These are phyloP conservation scores for Melanotaenia boesemani DNA, from an alignment of 2,797 vertebrate genomes.

Conservation along the genomic window DNA sequence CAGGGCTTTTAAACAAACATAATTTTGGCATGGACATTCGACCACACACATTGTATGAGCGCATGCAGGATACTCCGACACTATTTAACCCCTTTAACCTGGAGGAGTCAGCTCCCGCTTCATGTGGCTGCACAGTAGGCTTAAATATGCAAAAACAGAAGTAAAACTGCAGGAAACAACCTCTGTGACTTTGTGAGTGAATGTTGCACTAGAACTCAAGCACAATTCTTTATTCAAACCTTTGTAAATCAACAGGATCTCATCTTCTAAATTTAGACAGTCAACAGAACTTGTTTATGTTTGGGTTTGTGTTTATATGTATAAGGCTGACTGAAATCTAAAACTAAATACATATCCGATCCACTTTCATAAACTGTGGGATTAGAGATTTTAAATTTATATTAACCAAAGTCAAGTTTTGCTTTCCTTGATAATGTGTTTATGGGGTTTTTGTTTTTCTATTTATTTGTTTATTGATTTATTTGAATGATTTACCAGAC, in stretches of 20 bases:
- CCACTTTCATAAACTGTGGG: background rate
- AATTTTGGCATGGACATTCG: constrained; percentile 2
- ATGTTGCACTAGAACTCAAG: background rate
- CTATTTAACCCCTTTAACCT: constrained; percentile 4
- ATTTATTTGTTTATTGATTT: background rate
- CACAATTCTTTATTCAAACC: background rate
- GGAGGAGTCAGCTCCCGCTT: background rate
- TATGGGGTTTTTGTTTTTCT: too few species aligned
- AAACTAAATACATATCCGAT: background rate
- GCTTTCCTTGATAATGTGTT: background rate
- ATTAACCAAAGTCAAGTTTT: background rate
- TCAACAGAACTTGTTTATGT: background rate
- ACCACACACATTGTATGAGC: constrained; percentile 1
- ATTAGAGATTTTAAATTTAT: background rate
- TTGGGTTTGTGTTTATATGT: background rate
- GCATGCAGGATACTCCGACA: background rate
- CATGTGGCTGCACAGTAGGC: background rate
- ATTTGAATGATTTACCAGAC: too few species aligned
- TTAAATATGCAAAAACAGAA: background rate
- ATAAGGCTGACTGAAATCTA: background rate
- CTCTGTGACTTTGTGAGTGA: background rate
- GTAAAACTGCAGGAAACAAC: background rate
- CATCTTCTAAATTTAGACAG: background rate
- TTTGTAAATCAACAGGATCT: background rate
- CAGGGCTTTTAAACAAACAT: constrained; percentile 17